These are phyloP conservation scores for Pristionchus japonicus DNA, from an alignment of 2,888 invertebrate species.

Conservation along the genomic window DNA sequence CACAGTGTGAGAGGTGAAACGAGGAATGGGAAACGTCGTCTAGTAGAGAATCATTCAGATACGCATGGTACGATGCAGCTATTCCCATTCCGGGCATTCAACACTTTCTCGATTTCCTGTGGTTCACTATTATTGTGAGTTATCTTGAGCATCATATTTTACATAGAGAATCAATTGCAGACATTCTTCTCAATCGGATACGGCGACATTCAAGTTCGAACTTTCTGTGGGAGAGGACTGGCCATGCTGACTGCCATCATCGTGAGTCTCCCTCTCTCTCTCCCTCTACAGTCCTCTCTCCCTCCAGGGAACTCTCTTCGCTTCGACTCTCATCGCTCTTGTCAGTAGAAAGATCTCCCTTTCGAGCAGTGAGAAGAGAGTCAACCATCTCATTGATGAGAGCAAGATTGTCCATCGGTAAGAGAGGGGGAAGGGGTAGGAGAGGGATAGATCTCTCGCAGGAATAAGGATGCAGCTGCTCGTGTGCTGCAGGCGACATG, in stretches of 20 bases:
- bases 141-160: neutral
- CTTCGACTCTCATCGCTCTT: conserved; percentile 97
- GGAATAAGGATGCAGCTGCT: conserved; percentile 94
- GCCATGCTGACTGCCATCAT: conserved; percentile 99
- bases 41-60: conserved; percentile 48
- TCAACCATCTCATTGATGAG: conserved; percentile 90
- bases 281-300: conserved; percentile 6
- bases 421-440: conserved; percentile 24
- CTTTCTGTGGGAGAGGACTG: conserved; percentile 98
- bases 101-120: conserved; percentile 68
- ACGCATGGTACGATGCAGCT: conserved; percentile 49
- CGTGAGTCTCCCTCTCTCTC: conserved; percentile 80
- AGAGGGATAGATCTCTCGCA: conserved; percentile 47
- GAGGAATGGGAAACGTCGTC: neutral
- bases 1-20: conserved; percentile 94
- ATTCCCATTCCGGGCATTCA: conserved; percentile 60
- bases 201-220: conserved; percentile 97
- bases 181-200: conserved; percentile 99
- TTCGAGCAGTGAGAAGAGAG: conserved; percentile 98
- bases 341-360: conserved; percentile 98
- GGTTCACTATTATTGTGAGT: conserved; percentile 73
- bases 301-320: conserved; percentile 94
- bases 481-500: conserved; percentile 99
- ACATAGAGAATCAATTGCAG: conserved; percentile 52
- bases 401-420: conserved; percentile 63